phyloP scores from a whole-genome alignment of 2,888 invertebrate genomes.

The Ophion ellenae region DNA sequence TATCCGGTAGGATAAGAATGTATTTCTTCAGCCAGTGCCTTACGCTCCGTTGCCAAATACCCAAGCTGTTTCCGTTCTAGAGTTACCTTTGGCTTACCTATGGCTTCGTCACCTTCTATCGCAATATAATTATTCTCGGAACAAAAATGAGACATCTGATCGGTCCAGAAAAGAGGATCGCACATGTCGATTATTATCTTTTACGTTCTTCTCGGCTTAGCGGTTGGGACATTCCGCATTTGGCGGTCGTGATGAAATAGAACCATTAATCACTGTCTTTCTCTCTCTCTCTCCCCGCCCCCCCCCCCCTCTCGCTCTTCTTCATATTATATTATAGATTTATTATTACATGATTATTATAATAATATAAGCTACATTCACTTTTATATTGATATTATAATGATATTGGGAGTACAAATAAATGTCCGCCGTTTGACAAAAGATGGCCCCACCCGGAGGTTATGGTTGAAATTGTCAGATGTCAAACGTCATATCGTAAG shows the following conservation, averaged over 20 bases:
- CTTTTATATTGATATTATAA: no score
- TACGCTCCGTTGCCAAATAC: not conserved
- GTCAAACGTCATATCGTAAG: no score
- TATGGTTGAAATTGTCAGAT: no score
- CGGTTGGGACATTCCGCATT: conserved; percentile 41
- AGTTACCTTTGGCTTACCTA: not conserved
- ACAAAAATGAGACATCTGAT: conserved; percentile 53
- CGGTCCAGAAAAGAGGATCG: conserved; percentile 14
- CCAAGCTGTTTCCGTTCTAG: not conserved
- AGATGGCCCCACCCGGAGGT: no score
- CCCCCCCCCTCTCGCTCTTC: no score
- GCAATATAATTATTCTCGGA: conserved; percentile 50
- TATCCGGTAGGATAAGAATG: conserved; percentile 52
- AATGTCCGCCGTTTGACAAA: no score
- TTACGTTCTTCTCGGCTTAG: conserved; percentile 24
- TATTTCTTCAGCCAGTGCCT: not conserved
- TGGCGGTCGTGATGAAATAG: conserved; percentile 31
- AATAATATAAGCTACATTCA: no score
- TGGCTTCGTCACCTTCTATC: not conserved
- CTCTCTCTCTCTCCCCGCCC: no score
- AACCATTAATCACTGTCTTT: conserved; percentile 48
- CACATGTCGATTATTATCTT: conserved; percentile 37
- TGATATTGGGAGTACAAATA: no score
- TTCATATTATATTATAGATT: no score
- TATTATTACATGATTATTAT: no score